Evolutionary conservation across 2,113 vertebrate species (phyloP), one percentile per base, ranked within the genome.

Genomic region (Sylvia atricapilla): DNA sequence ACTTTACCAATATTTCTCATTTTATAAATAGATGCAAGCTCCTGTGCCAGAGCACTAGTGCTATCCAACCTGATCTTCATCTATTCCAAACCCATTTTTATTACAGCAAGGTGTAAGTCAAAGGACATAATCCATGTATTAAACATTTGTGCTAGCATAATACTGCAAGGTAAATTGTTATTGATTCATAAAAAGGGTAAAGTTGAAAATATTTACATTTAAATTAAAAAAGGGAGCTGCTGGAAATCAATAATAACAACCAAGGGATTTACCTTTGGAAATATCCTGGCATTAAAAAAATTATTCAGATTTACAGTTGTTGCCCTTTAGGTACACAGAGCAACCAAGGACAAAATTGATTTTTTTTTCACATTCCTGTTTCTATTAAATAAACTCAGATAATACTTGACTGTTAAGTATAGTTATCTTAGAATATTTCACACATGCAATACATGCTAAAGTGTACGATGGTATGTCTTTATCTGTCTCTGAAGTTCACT

Each of bases 181-280:
- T 95, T 95, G 94, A 96, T 95, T 89, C 80, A 77, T 81, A 91
- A 67, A 89, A 94, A 95, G 74, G 85, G 33, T 89, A 67, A 95
- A 68, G 83, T 81, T 87, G 43, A 93, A 67, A 91, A 94, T 20
- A 90, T 97, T 98, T 97, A 53, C 80, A 96, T 95, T 97, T 96
- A 96, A 91, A 97, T 97, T 94, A 55, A 80, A 97, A 96, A 96
- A 95, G 6, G 24, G 58, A 31, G 39, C 39, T 93, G 28, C 77
- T 94, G 53, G 50, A 97, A 97, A 94, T 96, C 90, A 92, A 82
- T 97, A 89, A 84, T 92, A 96, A 93, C 89, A 94, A 95, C 88
- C 46, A 97, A 97, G 69, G 31, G 84, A 90, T 95, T 95, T 97
- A 91, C 10, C 84, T 96, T 95, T 79, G 58, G 79, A 96, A 96